Evolutionary conservation across 2,888 invertebrate species (phyloP).

Genomic region (Ophion costatus): DNA sequence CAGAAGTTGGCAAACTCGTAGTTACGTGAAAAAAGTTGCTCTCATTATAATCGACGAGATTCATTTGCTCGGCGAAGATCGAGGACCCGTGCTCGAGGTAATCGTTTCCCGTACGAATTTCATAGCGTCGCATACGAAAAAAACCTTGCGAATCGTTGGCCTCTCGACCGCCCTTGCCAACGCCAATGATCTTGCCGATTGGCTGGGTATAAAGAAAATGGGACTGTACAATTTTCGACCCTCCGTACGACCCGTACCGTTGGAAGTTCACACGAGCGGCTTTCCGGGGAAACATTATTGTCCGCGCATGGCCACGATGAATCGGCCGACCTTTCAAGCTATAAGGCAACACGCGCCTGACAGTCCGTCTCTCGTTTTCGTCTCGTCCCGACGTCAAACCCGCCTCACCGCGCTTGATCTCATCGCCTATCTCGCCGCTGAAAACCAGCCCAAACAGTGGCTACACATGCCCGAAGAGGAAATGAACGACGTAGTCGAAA

Average conservation of each 20-base stretch:
- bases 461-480: conserved; percentile 93
- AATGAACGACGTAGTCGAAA: conserved; percentile 90
- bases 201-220: conserved; percentile 94
- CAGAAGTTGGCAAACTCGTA: conserved; percentile 98
- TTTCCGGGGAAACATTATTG: conserved; percentile 99
- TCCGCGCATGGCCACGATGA: conserved; percentile 99
- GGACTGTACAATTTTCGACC: conserved; percentile 99
- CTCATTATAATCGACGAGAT: conserved; percentile 99
- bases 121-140: conserved; percentile 94
- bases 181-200: conserved; percentile 97
- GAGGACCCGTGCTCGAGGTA: conserved; percentile 96
- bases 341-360: conserved; percentile 96
- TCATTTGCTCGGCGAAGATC: conserved; percentile 96
- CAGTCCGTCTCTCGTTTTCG: conserved; percentile 97
- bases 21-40: conserved; percentile 95
- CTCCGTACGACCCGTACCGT: conserved; percentile 98
- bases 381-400: conserved; percentile 98
- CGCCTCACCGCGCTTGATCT: conserved; percentile 98
- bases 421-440: conserved; percentile 94
- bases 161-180: conserved; percentile 99
- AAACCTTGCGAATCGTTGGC: conserved; percentile 94
- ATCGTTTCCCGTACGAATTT: conserved; percentile 99
- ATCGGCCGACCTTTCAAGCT: conserved; percentile 98
- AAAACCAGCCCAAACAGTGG: conserved; percentile 98
- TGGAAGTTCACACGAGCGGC: conserved; percentile 97